phyloP scores from a whole-genome alignment of 2,113 vertebrate genomes.

The Nothocercus nigrocapillus region DNA sequence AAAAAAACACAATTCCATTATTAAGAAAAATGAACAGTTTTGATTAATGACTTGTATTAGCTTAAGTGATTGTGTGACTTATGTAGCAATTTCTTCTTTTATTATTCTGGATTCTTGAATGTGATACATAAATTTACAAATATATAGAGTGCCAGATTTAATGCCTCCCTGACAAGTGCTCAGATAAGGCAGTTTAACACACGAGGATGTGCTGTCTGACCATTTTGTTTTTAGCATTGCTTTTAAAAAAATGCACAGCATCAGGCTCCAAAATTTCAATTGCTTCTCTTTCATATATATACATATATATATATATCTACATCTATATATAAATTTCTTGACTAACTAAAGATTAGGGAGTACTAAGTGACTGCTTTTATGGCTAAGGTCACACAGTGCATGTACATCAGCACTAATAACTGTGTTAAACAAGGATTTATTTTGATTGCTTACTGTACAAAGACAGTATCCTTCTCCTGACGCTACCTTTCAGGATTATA shows the following conservation, averaged over 20 bases:
- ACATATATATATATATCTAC: background rate
- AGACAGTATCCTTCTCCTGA: background rate
- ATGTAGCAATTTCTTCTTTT: background rate
- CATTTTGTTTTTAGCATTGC: background rate
- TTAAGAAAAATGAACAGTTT: background rate
- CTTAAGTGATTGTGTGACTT: slow-evolving; percentile 25
- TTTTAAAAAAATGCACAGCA: background rate
- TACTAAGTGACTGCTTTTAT: background rate
- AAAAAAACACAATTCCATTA: background rate
- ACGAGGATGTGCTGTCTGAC: background rate
- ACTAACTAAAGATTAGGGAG: background rate
- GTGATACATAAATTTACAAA: background rate
- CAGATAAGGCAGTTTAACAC: background rate
- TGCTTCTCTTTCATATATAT: background rate
- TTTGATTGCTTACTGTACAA: background rate
- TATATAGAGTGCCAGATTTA: background rate
- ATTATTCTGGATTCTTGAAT: background rate
- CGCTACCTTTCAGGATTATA: background rate
- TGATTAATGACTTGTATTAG: slow-evolving; percentile 40
- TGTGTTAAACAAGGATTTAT: background rate
- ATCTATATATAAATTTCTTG: background rate
- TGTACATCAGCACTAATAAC: background rate
- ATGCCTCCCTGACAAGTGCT: background rate
- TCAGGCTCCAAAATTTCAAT: background rate
- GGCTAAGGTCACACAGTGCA: background rate